Percentiles rank a stretch among this genome's conserved stretches.
Evolutionary conservation across 2,888 invertebrate species (phyloP).

Genomic region (Caenorhabditis sp.): DNA sequence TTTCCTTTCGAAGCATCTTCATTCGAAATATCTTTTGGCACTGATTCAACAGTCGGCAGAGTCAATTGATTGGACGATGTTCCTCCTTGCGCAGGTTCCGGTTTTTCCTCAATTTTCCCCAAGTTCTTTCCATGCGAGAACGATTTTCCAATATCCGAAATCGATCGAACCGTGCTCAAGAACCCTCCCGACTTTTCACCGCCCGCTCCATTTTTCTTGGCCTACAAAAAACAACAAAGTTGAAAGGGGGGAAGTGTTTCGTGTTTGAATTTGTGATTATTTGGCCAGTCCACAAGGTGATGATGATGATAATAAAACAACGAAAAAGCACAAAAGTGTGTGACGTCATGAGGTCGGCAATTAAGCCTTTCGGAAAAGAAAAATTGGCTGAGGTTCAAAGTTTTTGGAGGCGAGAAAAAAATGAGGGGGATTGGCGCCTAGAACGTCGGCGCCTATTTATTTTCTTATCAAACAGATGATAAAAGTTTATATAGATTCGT

Average conservation of each 20-base stretch:
- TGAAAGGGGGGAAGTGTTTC: background rate
- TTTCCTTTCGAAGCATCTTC: conserved; percentile 76
- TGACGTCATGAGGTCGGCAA: conserved; percentile 1
- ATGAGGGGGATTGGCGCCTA: no score
- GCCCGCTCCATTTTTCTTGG: conserved; percentile 59
- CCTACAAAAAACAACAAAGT: conserved; percentile 35
- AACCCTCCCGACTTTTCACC: conserved; percentile 78
- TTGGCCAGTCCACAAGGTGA: background rate
- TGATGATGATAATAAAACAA: background rate
- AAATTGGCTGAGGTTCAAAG: no score
- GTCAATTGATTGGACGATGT: conserved; percentile 54
- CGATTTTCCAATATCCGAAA: conserved; percentile 89
- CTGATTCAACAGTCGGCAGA: conserved; percentile 68
- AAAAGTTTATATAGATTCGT: no score
- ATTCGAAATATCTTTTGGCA: conserved; percentile 64
- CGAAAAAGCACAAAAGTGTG: background rate
- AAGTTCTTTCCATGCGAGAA: conserved; percentile 89
- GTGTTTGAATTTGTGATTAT: background rate
- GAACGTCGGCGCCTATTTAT: no score
- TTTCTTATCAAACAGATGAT: no score
- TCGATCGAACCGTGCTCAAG: conserved; percentile 87
- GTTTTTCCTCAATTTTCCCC: conserved; percentile 56
- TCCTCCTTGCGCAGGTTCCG: conserved; percentile 33
- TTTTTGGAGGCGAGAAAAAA: no score
- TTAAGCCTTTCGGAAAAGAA: background rate